A percentile compares a stretch with the other conserved stretches of the same genome.
These are phyloP conservation scores for Sphaerophoria rueppellii DNA, from an alignment of 2,888 invertebrate genomes.

Conservation along the genomic window DNA sequence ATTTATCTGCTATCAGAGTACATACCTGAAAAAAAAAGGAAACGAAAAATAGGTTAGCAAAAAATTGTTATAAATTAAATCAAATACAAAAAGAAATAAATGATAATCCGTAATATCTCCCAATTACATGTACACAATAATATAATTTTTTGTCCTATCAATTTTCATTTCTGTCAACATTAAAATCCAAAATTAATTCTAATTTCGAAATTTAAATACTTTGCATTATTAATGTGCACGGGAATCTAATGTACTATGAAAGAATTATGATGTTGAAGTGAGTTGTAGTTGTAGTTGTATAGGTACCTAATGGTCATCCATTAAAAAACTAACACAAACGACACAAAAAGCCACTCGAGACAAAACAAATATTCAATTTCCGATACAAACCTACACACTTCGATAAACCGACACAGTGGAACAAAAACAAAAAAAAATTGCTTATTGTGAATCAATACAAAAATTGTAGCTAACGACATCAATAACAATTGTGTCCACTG, in stretches of 20 bases:
- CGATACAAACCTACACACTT: background rate
- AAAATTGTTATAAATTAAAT: background rate
- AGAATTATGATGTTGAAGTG: background rate
- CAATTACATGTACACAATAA: background rate
- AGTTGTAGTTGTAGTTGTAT: background rate
- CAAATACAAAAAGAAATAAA: background rate
- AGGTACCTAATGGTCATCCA: constrained; percentile 14
- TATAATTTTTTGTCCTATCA: background rate
- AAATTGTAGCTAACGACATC: background rate
- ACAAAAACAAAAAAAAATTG: background rate
- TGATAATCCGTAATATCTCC: background rate
- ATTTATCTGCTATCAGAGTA: background rate
- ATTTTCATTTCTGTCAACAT: background rate
- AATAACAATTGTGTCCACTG: background rate
- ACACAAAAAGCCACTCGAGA: constrained; percentile 6
- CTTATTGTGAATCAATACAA: background rate
- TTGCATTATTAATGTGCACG: constrained; percentile 3
- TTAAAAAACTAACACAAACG: constrained; percentile 14
- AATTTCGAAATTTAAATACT: background rate
- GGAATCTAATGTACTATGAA: constrained; percentile 1
- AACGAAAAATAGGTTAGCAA: background rate
- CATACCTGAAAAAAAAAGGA: constrained; percentile 1
- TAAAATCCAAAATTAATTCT: background rate
- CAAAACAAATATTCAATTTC: constrained; percentile 18
- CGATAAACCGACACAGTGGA: background rate